These are phyloP conservation scores for Esox niger DNA, from an alignment of 2,113 vertebrate species.

Conservation along the genomic window DNA sequence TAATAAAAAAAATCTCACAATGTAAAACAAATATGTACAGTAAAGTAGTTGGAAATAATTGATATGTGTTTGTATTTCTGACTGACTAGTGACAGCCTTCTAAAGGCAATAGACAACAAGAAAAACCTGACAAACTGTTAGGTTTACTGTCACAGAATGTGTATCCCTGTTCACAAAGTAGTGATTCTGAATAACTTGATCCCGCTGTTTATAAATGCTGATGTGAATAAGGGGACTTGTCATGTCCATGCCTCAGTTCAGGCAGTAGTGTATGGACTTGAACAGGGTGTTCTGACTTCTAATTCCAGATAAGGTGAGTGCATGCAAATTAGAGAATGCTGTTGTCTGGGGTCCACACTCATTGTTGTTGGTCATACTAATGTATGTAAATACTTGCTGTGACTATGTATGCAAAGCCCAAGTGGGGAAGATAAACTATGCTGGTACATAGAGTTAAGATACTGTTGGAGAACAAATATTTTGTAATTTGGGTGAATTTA, in stretches of 20 bases:
- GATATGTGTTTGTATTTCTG: background rate
- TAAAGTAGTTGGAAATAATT: background rate
- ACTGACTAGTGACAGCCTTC: background rate
- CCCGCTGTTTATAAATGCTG: background rate
- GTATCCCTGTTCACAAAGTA: background rate
- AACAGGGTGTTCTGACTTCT: constrained; percentile 14
- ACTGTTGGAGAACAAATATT: too few species aligned
- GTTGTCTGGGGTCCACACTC: too few species aligned
- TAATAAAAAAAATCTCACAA: too few species aligned
- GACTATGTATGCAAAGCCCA: too few species aligned
- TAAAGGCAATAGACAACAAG: background rate
- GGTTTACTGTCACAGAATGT: background rate
- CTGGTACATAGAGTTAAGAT: too few species aligned
- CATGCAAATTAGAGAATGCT: too few species aligned
- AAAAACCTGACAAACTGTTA: background rate
- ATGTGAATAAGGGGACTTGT: background rate
- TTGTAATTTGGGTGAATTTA: too few species aligned
- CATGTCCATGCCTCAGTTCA: background rate
- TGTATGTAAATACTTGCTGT: too few species aligned
- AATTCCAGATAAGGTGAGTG: background rate
- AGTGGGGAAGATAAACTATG: too few species aligned
- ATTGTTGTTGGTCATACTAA: too few species aligned
- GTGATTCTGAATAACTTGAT: background rate
- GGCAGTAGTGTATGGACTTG: background rate
- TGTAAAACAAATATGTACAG: too few species aligned